These are phyloP conservation scores for Hanleya hanleyi DNA, from an alignment of 2,888 invertebrate species.

Conservation along the genomic window DNA sequence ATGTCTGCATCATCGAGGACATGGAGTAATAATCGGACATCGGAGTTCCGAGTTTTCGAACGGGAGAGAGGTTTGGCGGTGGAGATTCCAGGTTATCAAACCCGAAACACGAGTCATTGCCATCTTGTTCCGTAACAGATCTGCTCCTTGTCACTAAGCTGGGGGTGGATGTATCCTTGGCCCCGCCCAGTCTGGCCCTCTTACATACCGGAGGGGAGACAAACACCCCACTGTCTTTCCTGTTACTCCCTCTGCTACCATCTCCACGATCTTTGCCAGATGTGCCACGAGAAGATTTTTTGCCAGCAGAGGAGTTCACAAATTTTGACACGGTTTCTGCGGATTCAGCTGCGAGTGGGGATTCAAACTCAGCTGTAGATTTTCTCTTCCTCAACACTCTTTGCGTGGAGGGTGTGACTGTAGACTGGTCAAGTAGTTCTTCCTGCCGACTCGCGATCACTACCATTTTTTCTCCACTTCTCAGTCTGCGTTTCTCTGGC, in stretches of 20 bases:
- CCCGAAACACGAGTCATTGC: slow-evolving; percentile 10
- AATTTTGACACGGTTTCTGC: background rate
- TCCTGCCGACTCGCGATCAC: too few species aligned
- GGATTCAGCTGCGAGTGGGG: background rate
- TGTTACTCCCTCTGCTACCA: too few species aligned
- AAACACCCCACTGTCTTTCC: slow-evolving; percentile 24
- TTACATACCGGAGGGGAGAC: slow-evolving; percentile 18
- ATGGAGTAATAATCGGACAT: slow-evolving; percentile 24
- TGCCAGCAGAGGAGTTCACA: background rate
- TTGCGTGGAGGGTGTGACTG: background rate
- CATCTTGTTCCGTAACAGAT: background rate
- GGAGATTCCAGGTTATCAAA: slow-evolving; percentile 4
- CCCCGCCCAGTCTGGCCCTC: background rate
- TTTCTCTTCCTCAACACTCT: background rate
- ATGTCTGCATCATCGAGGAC: slow-evolving; percentile 1
- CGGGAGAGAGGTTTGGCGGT: slow-evolving; percentile 10
- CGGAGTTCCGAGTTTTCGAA: background rate
- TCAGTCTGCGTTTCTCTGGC: background rate
- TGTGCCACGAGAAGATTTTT: too few species aligned
- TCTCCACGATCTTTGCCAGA: too few species aligned
- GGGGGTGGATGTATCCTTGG: slow-evolving; percentile 21
- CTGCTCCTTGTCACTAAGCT: background rate
- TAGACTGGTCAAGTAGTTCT: too few species aligned
- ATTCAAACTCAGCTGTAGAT: background rate
- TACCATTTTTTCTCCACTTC: too few species aligned